These are phyloP conservation scores for Brachionichthys hirsutus DNA, from an alignment of 2,113 vertebrate genomes.

Conservation along the genomic window DNA sequence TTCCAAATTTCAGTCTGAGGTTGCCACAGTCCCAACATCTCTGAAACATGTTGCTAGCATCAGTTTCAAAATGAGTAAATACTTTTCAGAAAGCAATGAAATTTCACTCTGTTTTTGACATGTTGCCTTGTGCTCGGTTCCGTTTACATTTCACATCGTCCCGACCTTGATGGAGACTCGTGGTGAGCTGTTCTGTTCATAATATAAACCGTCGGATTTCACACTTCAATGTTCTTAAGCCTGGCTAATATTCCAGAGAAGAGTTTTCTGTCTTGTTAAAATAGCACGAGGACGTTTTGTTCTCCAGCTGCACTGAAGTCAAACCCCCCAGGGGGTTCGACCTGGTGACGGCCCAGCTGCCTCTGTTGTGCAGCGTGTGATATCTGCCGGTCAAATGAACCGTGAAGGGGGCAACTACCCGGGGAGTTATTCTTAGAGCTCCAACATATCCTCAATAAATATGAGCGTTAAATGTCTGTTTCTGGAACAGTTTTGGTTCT, in stretches of 20 bases:
- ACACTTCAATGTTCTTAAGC: background rate
- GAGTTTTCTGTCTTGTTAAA: constrained; percentile 14
- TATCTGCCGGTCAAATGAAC: constrained; percentile 22
- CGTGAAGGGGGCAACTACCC: constrained; percentile 21
- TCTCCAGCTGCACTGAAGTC: constrained; percentile 25
- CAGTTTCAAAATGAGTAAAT: too few relatives aligned
- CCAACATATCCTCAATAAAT: constrained; percentile 17
- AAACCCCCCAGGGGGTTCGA: constrained; percentile 24
- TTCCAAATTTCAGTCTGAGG: too few relatives aligned
- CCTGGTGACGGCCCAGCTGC: constrained; percentile 43
- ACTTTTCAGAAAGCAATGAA: too few relatives aligned
- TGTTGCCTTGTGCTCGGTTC: background rate
- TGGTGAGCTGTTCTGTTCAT: too few relatives aligned
- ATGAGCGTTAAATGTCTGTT: background rate
- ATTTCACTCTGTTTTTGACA: too few relatives aligned
- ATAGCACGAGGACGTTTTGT: constrained; percentile 8
- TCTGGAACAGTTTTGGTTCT: background rate
- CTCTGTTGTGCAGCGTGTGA: constrained; percentile 9
- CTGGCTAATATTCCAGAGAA: background rate
- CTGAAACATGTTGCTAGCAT: too few relatives aligned
- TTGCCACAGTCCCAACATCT: too few relatives aligned
- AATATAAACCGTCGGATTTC: background rate
- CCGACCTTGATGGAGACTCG: too few relatives aligned
- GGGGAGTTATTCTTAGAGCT: constrained; percentile 10
- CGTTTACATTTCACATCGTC: background rate